Conservation (phyloP, 2,113 vertebrate species). For the Limanda limanda region DNA sequence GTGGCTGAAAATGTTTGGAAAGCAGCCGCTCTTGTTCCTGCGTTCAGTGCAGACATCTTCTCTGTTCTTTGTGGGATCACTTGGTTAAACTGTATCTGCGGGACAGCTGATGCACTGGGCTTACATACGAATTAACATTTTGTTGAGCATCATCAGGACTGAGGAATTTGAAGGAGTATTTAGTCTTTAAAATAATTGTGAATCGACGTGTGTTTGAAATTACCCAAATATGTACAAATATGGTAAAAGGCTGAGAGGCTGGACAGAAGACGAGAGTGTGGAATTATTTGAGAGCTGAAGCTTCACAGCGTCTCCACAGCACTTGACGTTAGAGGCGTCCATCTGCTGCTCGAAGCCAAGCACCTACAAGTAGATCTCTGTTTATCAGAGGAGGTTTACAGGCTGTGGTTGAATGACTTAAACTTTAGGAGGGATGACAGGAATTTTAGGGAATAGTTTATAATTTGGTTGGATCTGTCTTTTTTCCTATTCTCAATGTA, state of each 20-base stretch:
- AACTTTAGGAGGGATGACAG: not conserved
- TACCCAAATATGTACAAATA: constrained; percentile 25
- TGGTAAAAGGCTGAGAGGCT: constrained; percentile 10
- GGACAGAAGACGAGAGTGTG: constrained; percentile 16
- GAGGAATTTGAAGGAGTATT: not conserved
- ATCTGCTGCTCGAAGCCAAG: constrained; percentile 34
- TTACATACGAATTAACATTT: not conserved
- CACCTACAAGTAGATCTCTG: constrained; percentile 25
- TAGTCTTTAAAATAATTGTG: not conserved
- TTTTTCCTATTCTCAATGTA: too few species aligned
- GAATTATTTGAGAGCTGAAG: constrained; percentile 24
- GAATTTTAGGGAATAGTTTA: too few species aligned
- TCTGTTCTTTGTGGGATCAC: not conserved
- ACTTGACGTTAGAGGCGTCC: constrained; percentile 44
- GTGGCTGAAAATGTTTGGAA: constrained; percentile 56
- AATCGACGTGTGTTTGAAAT: constrained; percentile 3
- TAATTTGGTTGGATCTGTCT: not conserved
- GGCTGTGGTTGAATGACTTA: constrained; percentile 33
- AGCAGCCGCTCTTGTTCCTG: constrained; percentile 35
- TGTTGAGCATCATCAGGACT: not conserved
- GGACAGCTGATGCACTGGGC: not conserved
- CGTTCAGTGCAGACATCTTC: constrained; percentile 1
- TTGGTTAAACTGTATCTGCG: not conserved
- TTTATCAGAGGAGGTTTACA: constrained; percentile 14
- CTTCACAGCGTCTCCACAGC: constrained; percentile 34